These are phyloP conservation scores for Erannis defoliaria DNA, from an alignment of 2,888 invertebrate species.

Conservation along the genomic window DNA sequence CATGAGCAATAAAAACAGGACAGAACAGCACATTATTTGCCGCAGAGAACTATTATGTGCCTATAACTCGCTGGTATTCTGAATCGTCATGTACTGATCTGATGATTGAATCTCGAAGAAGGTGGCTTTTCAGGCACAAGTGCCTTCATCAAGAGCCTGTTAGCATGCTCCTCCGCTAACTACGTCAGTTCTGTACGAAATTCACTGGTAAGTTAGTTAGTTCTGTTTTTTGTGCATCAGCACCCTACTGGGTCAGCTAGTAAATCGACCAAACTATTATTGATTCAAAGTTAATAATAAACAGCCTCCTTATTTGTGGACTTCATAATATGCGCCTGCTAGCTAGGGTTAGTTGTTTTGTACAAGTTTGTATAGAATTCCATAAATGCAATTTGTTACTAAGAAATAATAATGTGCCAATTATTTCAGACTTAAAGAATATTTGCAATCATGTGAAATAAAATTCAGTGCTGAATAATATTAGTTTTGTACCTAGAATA, in stretches of 20 bases:
- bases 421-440: no score
- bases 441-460: no score
- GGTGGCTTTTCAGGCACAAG: not conserved
- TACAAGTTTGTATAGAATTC: not conserved
- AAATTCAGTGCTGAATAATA: no score
- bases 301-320: slow-evolving; percentile 6
- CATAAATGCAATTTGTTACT: no score
- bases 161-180: slow-evolving; percentile 37
- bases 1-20: not conserved
- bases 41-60: slow-evolving; percentile 16
- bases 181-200: slow-evolving; percentile 2
- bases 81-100: slow-evolving; percentile 17
- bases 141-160: not conserved
- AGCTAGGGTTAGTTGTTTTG: not conserved
- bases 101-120: slow-evolving; percentile 27
- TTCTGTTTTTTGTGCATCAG: slow-evolving; percentile 26
- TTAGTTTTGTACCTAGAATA: no score
- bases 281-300: slow-evolving; percentile 55
- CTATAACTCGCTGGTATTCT: slow-evolving; percentile 13
- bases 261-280: slow-evolving; percentile 43
- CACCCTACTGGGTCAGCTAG: slow-evolving; percentile 34
- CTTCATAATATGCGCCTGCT: not conserved
- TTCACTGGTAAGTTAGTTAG: slow-evolving; percentile 33
- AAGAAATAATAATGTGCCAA: no score
- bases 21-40: not conserved